Evolutionary conservation across 1,140 invertebrate genomes (phyloP), one percentile per base, ranked within the genome.

Genomic region (Saccostrea glomerata): DNA sequence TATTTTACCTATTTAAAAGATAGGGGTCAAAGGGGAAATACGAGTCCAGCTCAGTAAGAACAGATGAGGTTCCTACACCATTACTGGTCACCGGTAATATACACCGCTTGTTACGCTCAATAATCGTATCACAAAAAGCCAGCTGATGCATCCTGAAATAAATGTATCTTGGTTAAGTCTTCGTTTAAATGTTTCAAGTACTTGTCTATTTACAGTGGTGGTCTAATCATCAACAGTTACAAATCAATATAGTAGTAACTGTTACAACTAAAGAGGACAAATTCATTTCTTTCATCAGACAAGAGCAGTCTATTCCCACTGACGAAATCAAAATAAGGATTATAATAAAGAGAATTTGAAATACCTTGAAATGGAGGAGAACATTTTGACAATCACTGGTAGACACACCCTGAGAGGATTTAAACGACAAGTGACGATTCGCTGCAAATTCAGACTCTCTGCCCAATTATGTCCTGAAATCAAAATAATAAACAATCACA

Each of bases 81-180:
- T 36, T 58, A 85, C 47, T 86, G 12, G 90, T 85, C 23, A 93
- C 95, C 3, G 96, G 96, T 70, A 98, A 93, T 40, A 96, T 96
- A 23, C 96, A 96, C 63, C 97, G 95, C 3, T 96, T 95, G 95
- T 99, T 99, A 89, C 97, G 96, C 92, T 99, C 98, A 60, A 99
- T 97, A 77, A 99, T 96, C 0, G 98, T 96, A 94, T 98, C 97
- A 95, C 98, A 99, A 95, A 98, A 99, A 6, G 97, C 98, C 77
- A 99, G 95, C 93, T 99, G 98, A 94, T 98, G 97, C n/a, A 96
- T 90, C 70, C 94, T 95, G 91, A 70, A 77, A 73, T 25, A 73
- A 12, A 83, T 47, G 82, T 47, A 3, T 47, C 40, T 47, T 47
- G 40, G 6, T 47, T 6, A 47, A 47, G 40, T 47, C 6, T 47